phyloP scores from a whole-genome alignment of 2,888 invertebrate genomes.

The Mystacides longicornis region DNA sequence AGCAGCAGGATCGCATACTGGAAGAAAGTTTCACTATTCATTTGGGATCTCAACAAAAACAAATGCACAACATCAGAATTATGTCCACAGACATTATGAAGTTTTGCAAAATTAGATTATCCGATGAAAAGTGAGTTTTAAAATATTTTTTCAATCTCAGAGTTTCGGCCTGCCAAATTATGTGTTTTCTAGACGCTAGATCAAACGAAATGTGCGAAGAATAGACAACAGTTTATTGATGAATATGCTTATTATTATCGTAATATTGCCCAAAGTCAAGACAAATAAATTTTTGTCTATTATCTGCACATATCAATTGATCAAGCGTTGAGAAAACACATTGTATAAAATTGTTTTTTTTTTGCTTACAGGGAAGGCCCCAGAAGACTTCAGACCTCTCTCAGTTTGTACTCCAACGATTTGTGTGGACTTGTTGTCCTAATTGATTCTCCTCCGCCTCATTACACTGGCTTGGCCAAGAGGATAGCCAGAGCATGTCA shows the following conservation, averaged over 20 bases:
- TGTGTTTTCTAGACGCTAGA: too few species aligned
- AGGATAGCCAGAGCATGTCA: conserved; percentile 28
- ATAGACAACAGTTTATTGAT: too few species aligned
- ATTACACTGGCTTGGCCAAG: conserved; percentile 26
- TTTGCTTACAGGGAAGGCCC: conserved; percentile 47
- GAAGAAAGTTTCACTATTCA: conserved; percentile 98
- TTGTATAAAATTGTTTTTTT: too few species aligned
- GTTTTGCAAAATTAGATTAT: conserved; percentile 49
- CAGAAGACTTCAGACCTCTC: conserved; percentile 83
- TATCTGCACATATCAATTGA: too few species aligned
- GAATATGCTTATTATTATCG: too few species aligned
- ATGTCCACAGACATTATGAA: conserved; percentile 79
- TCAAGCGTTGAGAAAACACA: too few species aligned
- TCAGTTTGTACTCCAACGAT: conserved; percentile 88
- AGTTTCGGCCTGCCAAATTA: too few species aligned
- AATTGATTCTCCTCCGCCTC: conserved; percentile 48
- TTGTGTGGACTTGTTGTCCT: conserved; percentile 82
- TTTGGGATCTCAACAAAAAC: conserved; percentile 95
- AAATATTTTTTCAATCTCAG: too few species aligned
- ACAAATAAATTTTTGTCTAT: too few species aligned
- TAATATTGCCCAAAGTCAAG: too few species aligned
- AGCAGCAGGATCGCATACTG: conserved; percentile 36
- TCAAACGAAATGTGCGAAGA: too few species aligned
- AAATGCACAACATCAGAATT: conserved; percentile 95
- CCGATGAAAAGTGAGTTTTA: neutral